Conservation (phyloP, 2,113 vertebrate genomes). For the Peromyscus maniculatus region DNA sequence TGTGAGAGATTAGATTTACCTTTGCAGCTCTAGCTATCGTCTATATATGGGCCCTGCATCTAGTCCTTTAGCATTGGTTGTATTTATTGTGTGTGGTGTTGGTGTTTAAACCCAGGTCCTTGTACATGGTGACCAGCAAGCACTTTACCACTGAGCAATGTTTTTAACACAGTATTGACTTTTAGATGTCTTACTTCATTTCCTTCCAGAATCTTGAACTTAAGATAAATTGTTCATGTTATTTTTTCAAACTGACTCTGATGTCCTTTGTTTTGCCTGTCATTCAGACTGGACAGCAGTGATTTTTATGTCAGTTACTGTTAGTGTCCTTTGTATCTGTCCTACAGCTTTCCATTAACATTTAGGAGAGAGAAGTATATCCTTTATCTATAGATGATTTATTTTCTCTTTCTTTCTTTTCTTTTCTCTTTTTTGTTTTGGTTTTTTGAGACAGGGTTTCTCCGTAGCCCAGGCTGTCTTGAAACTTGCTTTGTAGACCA, state of each 20-base stretch:
- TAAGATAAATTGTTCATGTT: not conserved
- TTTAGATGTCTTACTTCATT: not conserved
- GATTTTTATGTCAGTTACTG: not conserved
- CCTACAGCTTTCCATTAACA: not conserved
- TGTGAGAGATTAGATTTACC: slow-evolving; percentile 1
- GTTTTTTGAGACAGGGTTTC: no score
- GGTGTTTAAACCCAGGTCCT: not conserved
- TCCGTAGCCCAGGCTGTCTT: no score
- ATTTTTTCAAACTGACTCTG: not conserved
- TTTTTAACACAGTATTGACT: not conserved
- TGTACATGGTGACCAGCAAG: not conserved
- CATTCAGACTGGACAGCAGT: not conserved
- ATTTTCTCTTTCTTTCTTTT: no score
- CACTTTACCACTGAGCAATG: not conserved
- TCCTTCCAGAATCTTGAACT: not conserved
- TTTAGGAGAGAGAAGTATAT: not conserved
- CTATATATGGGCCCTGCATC: not conserved
- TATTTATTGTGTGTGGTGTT: not conserved
- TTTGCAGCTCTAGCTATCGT: not conserved
- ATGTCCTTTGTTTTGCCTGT: not conserved
- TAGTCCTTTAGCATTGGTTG: not conserved
- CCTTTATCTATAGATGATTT: not conserved
- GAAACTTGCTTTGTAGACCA: no score
- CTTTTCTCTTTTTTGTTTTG: no score
- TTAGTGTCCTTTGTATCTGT: not conserved